These are phyloP conservation scores for Pseudomyrmex concolor DNA, from an alignment of 1,140 invertebrate genomes.

Conservation along the genomic window DNA sequence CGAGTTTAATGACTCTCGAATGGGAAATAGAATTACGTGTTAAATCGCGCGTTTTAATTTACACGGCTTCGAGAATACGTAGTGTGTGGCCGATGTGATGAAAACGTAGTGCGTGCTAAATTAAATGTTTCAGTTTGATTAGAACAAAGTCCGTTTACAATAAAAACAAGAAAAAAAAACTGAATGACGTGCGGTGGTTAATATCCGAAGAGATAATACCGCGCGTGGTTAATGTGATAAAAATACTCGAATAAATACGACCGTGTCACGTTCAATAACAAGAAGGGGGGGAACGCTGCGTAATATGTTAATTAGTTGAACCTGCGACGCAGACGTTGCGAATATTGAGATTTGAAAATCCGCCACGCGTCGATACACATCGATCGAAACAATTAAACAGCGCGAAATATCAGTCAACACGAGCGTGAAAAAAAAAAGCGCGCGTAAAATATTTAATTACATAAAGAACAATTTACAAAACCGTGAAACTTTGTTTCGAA, in stretches of 20 bases:
- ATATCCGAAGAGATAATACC: too few relatives aligned
- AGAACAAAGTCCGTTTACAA: constrained; percentile 19
- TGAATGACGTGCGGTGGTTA: neutral
- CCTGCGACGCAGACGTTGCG: neutral
- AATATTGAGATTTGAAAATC: constrained; percentile 7
- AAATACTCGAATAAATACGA: constrained; percentile 22
- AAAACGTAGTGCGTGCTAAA: neutral
- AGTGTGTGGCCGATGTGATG: neutral
- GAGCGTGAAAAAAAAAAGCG: too few relatives aligned
- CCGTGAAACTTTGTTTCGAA: neutral
- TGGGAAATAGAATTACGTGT: constrained; percentile 1
- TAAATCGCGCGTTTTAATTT: constrained; percentile 8
- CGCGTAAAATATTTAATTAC: too few relatives aligned
- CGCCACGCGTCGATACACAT: neutral
- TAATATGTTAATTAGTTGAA: constrained; percentile 50
- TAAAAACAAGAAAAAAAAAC: constrained; percentile 19
- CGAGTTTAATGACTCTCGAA: constrained; percentile 6
- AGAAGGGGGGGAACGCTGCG: neutral
- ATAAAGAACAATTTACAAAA: too few relatives aligned
- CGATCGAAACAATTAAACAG: too few relatives aligned
- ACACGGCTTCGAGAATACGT: neutral
- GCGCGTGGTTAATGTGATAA: constrained; percentile 9
- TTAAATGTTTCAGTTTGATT: neutral
- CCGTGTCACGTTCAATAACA: constrained; percentile 19
- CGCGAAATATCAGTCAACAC: too few relatives aligned